phyloP scores from a whole-genome alignment of 2,797 vertebrate species.

The Sebastes nivosus region DNA sequence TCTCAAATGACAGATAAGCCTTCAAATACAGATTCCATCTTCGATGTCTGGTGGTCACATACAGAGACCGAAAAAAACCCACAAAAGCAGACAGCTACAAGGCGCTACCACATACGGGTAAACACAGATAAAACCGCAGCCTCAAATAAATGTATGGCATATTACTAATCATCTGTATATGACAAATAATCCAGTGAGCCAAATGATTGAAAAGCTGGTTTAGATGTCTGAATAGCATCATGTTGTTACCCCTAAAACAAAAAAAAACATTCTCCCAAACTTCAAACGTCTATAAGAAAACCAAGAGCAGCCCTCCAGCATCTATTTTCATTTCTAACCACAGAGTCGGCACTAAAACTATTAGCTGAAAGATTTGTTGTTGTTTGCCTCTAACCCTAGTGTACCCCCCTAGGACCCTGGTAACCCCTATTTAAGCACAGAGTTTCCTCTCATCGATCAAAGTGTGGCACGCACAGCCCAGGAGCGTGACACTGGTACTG shows the following conservation, averaged over 20 bases:
- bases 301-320: constrained; percentile 18
- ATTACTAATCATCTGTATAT: constrained; percentile 27
- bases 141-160: constrained; percentile 30
- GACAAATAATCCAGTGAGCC: constrained; percentile 1
- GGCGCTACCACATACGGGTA: constrained; percentile 28
- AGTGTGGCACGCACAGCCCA: constrained; percentile 43
- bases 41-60: constrained; percentile 16
- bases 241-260: not conserved
- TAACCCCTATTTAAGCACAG: constrained; percentile 78
- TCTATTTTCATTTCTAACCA: constrained; percentile 68
- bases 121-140: constrained; percentile 26
- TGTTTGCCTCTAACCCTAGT: constrained; percentile 64
- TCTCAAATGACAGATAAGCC: constrained; percentile 51
- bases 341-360: constrained; percentile 57
- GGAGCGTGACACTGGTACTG: constrained; percentile 56
- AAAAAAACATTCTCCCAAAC: not conserved
- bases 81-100: constrained; percentile 42
- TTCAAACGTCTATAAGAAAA: constrained; percentile 32
- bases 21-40: constrained; percentile 54
- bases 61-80: constrained; percentile 5
- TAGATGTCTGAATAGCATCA: constrained; percentile 1
- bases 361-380: constrained; percentile 67
- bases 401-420: constrained; percentile 55
- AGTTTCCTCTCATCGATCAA: constrained; percentile 78
- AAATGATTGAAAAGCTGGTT: not conserved